Evolutionary conservation across 2,888 invertebrate species (phyloP), one percentile per base, ranked within the genome.

Genomic region (Eupithecia subumbrata): DNA sequence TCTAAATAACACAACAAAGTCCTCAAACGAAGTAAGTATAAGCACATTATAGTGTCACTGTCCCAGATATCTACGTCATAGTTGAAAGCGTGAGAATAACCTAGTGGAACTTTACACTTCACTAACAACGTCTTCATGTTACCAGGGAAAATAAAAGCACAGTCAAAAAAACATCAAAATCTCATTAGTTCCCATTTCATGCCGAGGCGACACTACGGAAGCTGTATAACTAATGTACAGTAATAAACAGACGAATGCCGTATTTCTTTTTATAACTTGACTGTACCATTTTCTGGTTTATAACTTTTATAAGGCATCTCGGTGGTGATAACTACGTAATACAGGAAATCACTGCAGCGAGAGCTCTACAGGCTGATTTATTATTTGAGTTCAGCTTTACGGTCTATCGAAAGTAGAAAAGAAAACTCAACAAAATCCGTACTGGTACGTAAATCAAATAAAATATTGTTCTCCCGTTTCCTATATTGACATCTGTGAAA

Each of bases 81-180:
- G 76, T 72, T 69, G 71, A 18, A 72, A 76, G 75, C 76, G 78
- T 76, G 76, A 76, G 76, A 78, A 79, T 79, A 82, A 76, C 78
- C 82, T 82, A 83, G 82, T 84, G 84, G 82, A 86, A 82, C 83
- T 86, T 81, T 84, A 86, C 87, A 87, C 83, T 84, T 84, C 86
- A 82, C 84, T 81, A 87, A 85, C 60, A 60, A 60, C 86, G 88
- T 90, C 87, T 89, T 88, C 86, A 89, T 86, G 88, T 86, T 88
- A 84, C 90, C 84, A 86, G 88, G 89, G 87, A 93, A 94, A 94
- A 94, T 94, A 95, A 95, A 92, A 92, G 90, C 90, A 91, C 93
- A 94, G 95, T 95, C 94, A 95, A 95, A 95, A 94, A 94, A 95
- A 94, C 95, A 95, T 95, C 95, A 95, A 94, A 95, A 94, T 92